Evolutionary conservation across 1,140 invertebrate species (phyloP).

Genomic region (Brachionus plicatilis): DNA sequence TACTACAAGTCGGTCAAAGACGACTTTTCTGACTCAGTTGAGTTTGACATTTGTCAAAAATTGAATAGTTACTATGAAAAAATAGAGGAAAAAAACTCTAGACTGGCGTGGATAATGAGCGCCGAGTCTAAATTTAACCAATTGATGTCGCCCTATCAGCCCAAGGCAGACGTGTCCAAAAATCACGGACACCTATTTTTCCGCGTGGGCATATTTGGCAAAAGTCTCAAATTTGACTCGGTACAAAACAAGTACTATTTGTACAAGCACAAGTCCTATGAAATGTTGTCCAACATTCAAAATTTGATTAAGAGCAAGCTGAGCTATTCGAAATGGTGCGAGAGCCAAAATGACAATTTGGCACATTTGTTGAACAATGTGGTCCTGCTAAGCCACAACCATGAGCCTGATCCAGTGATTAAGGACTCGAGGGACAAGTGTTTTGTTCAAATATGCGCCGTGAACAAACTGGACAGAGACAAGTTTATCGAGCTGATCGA

Average conservation of each 20-base stretch:
- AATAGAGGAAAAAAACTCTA: background rate
- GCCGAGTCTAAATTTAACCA: slow-evolving; percentile 22
- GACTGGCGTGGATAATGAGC: background rate
- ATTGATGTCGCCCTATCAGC: background rate
- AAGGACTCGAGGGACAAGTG: slow-evolving; percentile 18
- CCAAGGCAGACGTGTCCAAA: background rate
- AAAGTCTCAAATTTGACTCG: slow-evolving; percentile 13
- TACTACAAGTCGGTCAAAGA: background rate
- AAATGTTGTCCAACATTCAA: slow-evolving; percentile 38
- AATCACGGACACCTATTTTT: slow-evolving; percentile 35
- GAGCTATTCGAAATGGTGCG: slow-evolving; percentile 16
- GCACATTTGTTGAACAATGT: background rate
- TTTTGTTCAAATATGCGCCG: slow-evolving; percentile 31
- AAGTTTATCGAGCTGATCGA: slow-evolving; percentile 17
- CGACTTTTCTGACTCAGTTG: background rate
- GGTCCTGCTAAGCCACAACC: background rate
- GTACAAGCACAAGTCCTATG: slow-evolving; percentile 39
- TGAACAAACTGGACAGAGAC: background rate
- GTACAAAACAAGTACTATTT: slow-evolving; percentile 29
- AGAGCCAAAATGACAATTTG: background rate
- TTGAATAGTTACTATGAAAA: slow-evolving; percentile 27
- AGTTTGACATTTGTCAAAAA: slow-evolving; percentile 27
- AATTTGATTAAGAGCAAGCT: slow-evolving; percentile 32
- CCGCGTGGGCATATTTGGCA: slow-evolving; percentile 18
- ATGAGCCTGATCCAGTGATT: background rate